Evolutionary conservation across 2,113 vertebrate genomes (phyloP).

Genomic region (Tringa solitaria): DNA sequence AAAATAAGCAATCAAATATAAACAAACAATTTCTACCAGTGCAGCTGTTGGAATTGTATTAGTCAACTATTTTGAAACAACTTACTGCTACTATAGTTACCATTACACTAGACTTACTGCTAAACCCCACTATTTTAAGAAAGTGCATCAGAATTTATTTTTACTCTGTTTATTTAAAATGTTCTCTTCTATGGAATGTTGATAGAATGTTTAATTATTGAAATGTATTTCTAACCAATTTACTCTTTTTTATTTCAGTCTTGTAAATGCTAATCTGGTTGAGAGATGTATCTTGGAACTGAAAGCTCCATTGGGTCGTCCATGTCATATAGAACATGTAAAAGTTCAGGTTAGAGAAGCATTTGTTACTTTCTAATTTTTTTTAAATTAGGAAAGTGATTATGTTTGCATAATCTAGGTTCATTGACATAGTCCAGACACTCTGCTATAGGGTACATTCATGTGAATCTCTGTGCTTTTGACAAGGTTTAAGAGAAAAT

Average conservation of each 20-base stretch:
- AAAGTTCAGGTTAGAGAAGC: conserved; percentile 83
- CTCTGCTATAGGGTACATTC: not conserved
- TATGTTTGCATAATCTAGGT: not conserved
- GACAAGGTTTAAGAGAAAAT: not conserved
- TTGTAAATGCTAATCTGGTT: conserved; percentile 74
- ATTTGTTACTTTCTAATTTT: not conserved
- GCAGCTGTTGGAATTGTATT: not conserved
- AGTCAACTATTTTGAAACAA: not conserved
- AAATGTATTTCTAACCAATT: not conserved
- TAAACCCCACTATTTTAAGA: not conserved
- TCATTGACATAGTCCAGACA: not conserved
- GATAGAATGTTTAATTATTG: not conserved
- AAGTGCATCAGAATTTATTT: not conserved
- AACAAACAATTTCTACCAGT: not conserved
- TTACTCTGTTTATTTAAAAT: not conserved
- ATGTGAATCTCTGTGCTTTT: not conserved
- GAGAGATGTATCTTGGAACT: conserved; percentile 82
- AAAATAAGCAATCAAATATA: not conserved
- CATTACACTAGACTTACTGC: not conserved
- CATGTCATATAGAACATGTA: conserved; percentile 71
- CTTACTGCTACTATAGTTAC: not conserved
- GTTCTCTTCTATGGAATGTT: not conserved
- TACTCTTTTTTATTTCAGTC: conserved; percentile 68
- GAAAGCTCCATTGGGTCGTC: conserved; percentile 66
- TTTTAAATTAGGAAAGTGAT: not conserved